A percentile compares a stretch with the other conserved stretches of the same genome.
Evolutionary conservation across 2,888 invertebrate species (phyloP).

Genomic region (Drosophila ezoana): DNA sequence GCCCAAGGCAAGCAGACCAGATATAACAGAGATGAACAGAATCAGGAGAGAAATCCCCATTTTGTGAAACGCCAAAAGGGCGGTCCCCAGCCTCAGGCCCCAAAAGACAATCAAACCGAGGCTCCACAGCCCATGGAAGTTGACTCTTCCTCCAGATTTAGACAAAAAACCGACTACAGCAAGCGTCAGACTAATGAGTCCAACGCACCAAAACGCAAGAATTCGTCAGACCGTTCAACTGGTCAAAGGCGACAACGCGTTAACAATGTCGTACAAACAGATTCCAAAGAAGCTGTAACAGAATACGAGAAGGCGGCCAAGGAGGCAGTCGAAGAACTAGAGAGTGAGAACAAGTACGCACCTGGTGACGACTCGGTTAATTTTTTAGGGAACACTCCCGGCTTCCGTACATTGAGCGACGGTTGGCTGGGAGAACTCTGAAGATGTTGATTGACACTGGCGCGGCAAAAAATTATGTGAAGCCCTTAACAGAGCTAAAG

Average conservation of each 20-base stretch:
- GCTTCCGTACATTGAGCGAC: slow-evolving; percentile 26
- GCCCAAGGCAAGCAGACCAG: slow-evolving; percentile 2
- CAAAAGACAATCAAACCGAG: slow-evolving; percentile 5
- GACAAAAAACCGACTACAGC: slow-evolving; percentile 9
- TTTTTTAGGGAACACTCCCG: slow-evolving; percentile 8
- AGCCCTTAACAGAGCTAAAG: slow-evolving; percentile 23
- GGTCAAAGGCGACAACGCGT: slow-evolving; percentile 17
- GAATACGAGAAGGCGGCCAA: slow-evolving; percentile 3
- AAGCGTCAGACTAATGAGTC: slow-evolving; percentile 3
- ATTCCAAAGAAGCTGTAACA: not conserved
- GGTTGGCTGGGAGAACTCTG: slow-evolving; percentile 27
- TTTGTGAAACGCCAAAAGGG: slow-evolving; percentile 14
- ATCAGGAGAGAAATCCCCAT: slow-evolving; percentile 11
- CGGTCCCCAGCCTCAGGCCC: slow-evolving; percentile 5
- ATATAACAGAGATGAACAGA: slow-evolving; percentile 2
- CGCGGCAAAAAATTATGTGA: slow-evolving; percentile 4
- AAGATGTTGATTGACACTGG: slow-evolving; percentile 27
- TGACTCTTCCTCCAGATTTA: slow-evolving; percentile 9
- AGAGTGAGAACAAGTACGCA: no score
- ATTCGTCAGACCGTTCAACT: slow-evolving; percentile 6
- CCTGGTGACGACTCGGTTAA: slow-evolving; percentile 3
- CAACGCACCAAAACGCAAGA: slow-evolving; percentile 7
- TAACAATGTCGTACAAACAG: slow-evolving; percentile 11
- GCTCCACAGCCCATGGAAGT: slow-evolving; percentile 24
- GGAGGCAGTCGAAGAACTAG: slow-evolving; percentile 2